These are phyloP conservation scores for Leptodactylus fallax DNA, from an alignment of 2,797 vertebrate species.

Conservation along the genomic window DNA sequence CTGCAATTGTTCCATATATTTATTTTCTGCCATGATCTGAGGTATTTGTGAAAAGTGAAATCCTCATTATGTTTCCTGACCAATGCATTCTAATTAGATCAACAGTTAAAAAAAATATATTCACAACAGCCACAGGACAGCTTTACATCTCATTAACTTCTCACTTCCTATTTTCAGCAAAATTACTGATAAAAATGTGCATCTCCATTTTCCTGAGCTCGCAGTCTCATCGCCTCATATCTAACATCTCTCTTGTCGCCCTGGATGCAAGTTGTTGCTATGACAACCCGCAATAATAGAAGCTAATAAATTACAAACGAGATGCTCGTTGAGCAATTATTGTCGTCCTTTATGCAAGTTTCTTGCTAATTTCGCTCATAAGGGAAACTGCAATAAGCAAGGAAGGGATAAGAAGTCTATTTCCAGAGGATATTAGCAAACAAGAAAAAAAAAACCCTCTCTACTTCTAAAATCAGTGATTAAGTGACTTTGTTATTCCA, in stretches of 20 bases:
- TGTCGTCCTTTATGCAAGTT: constrained; percentile 86
- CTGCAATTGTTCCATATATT: constrained; percentile 5
- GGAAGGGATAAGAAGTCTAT: constrained; percentile 78
- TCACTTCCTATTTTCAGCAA: constrained; percentile 87
- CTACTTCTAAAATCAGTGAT: constrained; percentile 72
- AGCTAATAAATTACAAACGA: constrained; percentile 86
- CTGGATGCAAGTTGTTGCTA: constrained; percentile 77
- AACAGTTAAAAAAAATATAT: constrained; percentile 72
- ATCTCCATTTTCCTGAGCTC: constrained; percentile 81
- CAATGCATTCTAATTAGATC: constrained; percentile 84
- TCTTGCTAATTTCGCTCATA: constrained; percentile 87
- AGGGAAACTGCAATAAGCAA: constrained; percentile 81
- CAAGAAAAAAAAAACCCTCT: constrained; percentile 63
- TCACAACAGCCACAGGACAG: constrained; percentile 83
- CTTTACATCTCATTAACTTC: constrained; percentile 88
- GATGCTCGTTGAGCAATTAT: constrained; percentile 86
- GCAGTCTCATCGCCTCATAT: constrained; percentile 79
- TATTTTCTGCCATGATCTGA: constrained; percentile 79
- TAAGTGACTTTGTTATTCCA: constrained; percentile 75
- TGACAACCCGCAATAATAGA: constrained; percentile 83
- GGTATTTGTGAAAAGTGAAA: constrained; percentile 79
- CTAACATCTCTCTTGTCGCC: constrained; percentile 83
- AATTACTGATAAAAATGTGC: constrained; percentile 87
- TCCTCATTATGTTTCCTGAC: constrained; percentile 85
- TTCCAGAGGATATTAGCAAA: constrained; percentile 79